Evolutionary conservation across 2,113 vertebrate species (phyloP).

Genomic region (Percopsis transmontana): DNA sequence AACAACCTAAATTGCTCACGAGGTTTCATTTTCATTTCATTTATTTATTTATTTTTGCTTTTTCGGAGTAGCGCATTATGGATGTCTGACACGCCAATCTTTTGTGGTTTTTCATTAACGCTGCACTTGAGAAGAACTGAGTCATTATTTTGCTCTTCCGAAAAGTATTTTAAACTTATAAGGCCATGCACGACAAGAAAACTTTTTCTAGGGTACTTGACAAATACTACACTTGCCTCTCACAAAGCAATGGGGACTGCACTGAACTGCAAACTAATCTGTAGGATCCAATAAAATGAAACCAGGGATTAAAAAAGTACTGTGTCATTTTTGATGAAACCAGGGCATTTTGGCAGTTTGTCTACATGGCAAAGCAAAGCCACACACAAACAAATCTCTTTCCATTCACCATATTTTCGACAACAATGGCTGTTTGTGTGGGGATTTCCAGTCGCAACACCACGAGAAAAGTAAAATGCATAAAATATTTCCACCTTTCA

Average conservation of each 20-base stretch:
- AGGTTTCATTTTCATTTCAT: conserved; percentile 58
- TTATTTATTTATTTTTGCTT: neutral
- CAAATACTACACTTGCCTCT: neutral
- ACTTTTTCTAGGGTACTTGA: neutral
- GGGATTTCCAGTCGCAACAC: too few relatives aligned
- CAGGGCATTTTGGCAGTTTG: neutral
- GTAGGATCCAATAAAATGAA: neutral
- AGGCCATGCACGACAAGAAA: too few relatives aligned
- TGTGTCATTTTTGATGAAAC: neutral
- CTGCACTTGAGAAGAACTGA: too few relatives aligned
- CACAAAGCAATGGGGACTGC: neutral
- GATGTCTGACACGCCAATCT: neutral
- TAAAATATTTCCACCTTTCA: neutral
- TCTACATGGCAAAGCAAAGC: neutral
- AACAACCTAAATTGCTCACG: conserved; percentile 42
- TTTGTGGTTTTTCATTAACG: neutral
- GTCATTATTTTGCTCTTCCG: too few relatives aligned
- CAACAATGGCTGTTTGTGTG: too few relatives aligned
- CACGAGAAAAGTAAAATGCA: neutral
- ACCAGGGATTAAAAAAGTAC: neutral
- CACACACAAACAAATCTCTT: neutral
- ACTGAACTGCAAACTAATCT: neutral
- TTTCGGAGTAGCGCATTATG: neutral
- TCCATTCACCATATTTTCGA: neutral
- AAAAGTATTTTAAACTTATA: too few relatives aligned